A percentile compares a stretch with the other conserved stretches of the same genome.
These are phyloP conservation scores for Anagyrus pseudococci DNA, from an alignment of 2,888 invertebrate species.

Conservation along the genomic window DNA sequence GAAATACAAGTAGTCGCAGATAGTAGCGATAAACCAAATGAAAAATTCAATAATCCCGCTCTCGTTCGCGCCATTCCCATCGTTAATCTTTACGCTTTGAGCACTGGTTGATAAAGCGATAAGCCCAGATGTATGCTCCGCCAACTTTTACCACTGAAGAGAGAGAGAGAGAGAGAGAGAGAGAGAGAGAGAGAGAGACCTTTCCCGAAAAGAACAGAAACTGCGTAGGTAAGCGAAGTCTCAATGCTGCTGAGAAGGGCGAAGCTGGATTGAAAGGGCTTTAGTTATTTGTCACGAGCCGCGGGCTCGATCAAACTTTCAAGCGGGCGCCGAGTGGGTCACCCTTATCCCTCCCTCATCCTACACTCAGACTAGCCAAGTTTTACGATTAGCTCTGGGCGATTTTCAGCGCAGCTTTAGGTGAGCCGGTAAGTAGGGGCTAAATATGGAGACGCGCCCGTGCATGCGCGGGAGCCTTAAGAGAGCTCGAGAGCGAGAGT, in stretches of 20 bases:
- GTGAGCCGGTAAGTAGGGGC: not conserved
- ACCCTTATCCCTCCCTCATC: not conserved
- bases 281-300: slow-evolving; percentile 38
- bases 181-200: too few species aligned
- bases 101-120: slow-evolving; percentile 29
- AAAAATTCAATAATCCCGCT: too few species aligned
- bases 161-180: not conserved
- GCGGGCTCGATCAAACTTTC: slow-evolving; percentile 42
- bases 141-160: not conserved
- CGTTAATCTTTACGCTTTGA: too few species aligned
- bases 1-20: too few species aligned
- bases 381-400: slow-evolving; percentile 37
- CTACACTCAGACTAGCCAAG: slow-evolving; percentile 17
- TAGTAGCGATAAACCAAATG: too few species aligned
- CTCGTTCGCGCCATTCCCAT: too few species aligned
- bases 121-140: slow-evolving; percentile 8
- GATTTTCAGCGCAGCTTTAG: not conserved
- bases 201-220: too few species aligned
- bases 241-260: not conserved
- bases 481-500: too few species aligned
- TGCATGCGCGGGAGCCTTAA: too few species aligned
- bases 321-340: slow-evolving; percentile 28
- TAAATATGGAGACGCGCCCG: too few species aligned
- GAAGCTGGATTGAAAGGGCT: not conserved
- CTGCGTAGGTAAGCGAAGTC: not conserved